Percentiles rank a stretch among this genome's conserved stretches.
Evolutionary conservation across 2,797 vertebrate genomes (phyloP).

Genomic region (Coreius guichenoti): DNA sequence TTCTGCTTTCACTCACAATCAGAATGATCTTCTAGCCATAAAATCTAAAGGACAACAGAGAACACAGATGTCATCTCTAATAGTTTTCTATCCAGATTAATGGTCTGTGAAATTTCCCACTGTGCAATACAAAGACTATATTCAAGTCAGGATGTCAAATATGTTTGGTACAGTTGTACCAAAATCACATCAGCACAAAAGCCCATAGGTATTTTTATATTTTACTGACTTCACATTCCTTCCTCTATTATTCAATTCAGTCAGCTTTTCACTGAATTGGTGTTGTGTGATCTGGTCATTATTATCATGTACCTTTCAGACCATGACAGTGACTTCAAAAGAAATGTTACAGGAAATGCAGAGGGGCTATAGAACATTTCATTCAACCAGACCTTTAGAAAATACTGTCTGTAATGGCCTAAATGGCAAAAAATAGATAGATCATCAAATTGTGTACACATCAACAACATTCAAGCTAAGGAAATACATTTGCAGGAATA

Average conservation of each 20-base stretch:
- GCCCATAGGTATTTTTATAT: background rate
- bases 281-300: background rate
- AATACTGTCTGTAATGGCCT: background rate
- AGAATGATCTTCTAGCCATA: conserved; percentile 12
- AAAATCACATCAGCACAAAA: background rate
- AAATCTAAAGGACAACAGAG: conserved; percentile 29
- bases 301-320: conserved; percentile 7
- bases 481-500: background rate
- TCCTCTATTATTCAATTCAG: background rate
- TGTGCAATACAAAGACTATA: conserved; percentile 2
- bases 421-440: background rate
- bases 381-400: background rate
- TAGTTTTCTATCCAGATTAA: conserved; percentile 28
- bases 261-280: conserved; percentile 16
- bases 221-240: background rate
- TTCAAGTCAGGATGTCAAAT: conserved; percentile 24
- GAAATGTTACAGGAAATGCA: conserved; percentile 13
- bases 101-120: conserved; percentile 12
- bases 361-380: conserved; percentile 7
- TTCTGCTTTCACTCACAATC: conserved; percentile 19
- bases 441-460: background rate
- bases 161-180: background rate
- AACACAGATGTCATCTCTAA: conserved; percentile 23
- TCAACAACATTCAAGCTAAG: background rate
- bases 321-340: conserved; percentile 9